A percentile compares a stretch with the other conserved stretches of the same genome.
Conservation (phyloP, 2,113 vertebrate genomes). For the Setophaga petechia region DNA sequence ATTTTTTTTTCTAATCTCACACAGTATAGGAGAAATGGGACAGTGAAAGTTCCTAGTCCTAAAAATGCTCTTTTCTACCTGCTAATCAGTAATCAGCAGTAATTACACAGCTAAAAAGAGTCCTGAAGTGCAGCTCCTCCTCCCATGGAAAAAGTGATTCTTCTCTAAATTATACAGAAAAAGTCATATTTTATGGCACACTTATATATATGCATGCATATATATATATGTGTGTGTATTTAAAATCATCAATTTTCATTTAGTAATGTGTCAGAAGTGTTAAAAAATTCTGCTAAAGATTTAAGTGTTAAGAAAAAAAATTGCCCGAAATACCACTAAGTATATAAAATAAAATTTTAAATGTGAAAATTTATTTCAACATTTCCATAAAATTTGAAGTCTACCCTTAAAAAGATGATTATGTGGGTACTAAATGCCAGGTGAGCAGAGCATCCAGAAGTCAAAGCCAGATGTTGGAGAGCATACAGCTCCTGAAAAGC, state of each 20-base stretch:
- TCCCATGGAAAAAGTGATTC: not conserved
- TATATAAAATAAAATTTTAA: not conserved
- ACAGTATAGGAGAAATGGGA: not conserved
- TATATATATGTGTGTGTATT: not conserved
- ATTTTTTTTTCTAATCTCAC: not conserved
- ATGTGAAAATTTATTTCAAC: not conserved
- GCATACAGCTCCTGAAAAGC: not conserved
- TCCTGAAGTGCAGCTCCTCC: not conserved
- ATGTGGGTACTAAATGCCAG: not conserved
- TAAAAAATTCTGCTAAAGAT: slow-evolving; percentile 19
- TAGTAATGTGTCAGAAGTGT: not conserved
- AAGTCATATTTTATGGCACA: not conserved
- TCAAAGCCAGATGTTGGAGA: fast-evolving
- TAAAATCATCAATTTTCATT: slow-evolving; percentile 21
- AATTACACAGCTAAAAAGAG: not conserved
- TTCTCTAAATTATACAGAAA: not conserved
- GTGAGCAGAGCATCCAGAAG: not conserved
- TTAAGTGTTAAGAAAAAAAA: not conserved
- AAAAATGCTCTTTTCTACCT: not conserved
- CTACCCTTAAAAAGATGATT: not conserved
- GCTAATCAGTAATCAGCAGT: not conserved
- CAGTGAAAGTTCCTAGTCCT: not conserved
- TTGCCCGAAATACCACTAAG: not conserved
- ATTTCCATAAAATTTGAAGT: not conserved
- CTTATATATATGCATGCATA: too few relatives aligned